These are phyloP conservation scores for Liodrosophila aerea DNA, from an alignment of 2,888 invertebrate species.

Conservation along the genomic window DNA sequence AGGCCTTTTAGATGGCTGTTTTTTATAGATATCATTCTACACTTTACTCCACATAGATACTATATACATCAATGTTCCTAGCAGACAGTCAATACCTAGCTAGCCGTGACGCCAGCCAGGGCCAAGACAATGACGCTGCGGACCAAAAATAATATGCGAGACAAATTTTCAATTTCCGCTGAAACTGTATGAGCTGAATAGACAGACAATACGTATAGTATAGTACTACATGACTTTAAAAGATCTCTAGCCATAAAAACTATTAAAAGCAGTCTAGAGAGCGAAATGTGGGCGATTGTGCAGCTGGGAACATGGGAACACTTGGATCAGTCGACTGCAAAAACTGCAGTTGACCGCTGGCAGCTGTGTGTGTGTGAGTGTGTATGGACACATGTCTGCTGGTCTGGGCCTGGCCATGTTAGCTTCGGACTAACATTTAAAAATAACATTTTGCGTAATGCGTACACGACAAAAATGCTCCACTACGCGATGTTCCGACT, in stretches of 20 bases:
- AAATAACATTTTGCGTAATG: constrained; percentile 82
- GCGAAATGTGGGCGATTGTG: constrained; percentile 30
- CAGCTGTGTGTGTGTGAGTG: constrained; percentile 5
- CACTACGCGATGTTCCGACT: constrained; percentile 17
- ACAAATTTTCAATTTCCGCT: constrained; percentile 27
- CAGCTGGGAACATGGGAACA: constrained; percentile 31
- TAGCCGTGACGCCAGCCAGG: too few relatives aligned
- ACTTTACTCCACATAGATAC: too few relatives aligned
- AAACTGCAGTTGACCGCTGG: constrained; percentile 42
- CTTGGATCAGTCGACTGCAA: constrained; percentile 17
- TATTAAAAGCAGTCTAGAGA: constrained; percentile 19
- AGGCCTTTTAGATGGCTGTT: too few relatives aligned
- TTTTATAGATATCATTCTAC: too few relatives aligned
- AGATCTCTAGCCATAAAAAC: too few relatives aligned
- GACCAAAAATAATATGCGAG: constrained; percentile 58
- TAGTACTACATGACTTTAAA: too few relatives aligned
- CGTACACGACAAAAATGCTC: constrained; percentile 55
- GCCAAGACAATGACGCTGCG: constrained; percentile 47
- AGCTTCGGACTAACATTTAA: constrained; percentile 78
- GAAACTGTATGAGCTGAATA: constrained; percentile 16
- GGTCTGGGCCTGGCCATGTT: constrained; percentile 51
- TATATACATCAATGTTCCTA: too few relatives aligned
- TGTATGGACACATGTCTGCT: constrained; percentile 32
- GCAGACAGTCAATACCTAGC: too few relatives aligned
- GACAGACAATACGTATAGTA: background rate